phyloP scores from a whole-genome alignment of 2,888 invertebrate genomes.

The Teleogryllus oceanicus region DNA sequence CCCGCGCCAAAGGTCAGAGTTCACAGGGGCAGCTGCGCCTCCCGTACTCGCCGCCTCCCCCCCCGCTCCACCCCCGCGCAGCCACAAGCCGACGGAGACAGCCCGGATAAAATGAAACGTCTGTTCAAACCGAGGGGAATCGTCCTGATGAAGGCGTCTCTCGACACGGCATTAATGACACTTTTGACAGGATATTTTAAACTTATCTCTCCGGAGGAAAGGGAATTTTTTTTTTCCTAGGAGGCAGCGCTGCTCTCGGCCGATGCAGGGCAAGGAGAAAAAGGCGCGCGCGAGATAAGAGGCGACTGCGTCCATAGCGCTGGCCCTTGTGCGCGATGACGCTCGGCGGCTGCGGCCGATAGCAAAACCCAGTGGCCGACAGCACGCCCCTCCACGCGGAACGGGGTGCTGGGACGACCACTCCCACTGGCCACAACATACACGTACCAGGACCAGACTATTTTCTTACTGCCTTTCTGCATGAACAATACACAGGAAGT shows the following conservation, averaged over 20 bases:
- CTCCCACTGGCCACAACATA: too few relatives aligned
- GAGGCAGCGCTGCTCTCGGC: background rate
- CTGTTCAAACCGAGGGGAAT: background rate
- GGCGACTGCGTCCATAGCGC: background rate
- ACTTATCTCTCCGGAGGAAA: background rate
- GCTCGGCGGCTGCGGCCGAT: background rate
- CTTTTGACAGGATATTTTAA: slow-evolving; percentile 28
- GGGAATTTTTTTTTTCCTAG: background rate
- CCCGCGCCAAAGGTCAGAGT: background rate
- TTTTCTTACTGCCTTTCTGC: too few relatives aligned
- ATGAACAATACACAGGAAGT: too few relatives aligned
- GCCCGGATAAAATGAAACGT: slow-evolving; percentile 23
- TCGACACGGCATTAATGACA: slow-evolving; percentile 30
- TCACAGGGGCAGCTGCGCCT: slow-evolving; percentile 20
- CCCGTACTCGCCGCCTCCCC: background rate
- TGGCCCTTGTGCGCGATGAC: background rate
- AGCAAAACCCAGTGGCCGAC: background rate
- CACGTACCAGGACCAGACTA: too few relatives aligned
- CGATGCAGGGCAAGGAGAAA: background rate
- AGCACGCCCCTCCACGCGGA: background rate
- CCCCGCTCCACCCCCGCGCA: background rate
- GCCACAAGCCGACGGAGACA: background rate
- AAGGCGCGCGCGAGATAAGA: background rate
- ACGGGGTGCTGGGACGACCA: too few relatives aligned
- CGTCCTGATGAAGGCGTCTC: slow-evolving; percentile 27